A percentile compares a stretch with the other conserved stretches of the same genome.
These are phyloP conservation scores for Argyresthia goedartella DNA, from an alignment of 2,888 invertebrate species.

Conservation along the genomic window DNA sequence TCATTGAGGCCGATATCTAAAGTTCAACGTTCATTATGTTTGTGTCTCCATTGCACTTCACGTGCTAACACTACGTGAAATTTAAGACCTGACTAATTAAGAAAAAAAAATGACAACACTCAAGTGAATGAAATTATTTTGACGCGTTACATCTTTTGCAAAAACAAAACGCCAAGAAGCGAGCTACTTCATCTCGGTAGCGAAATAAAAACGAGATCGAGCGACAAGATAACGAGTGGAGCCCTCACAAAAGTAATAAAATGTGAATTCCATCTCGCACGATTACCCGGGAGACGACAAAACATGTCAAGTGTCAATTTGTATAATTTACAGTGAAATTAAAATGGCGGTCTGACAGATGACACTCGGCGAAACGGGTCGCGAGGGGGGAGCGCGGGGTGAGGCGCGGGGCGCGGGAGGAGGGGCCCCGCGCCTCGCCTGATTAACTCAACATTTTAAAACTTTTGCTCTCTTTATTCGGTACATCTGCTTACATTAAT, in stretches of 20 bases:
- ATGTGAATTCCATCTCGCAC: slow-evolving; percentile 45
- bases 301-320: slow-evolving; percentile 66
- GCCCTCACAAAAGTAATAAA: slow-evolving; percentile 42
- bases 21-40: slow-evolving; percentile 64
- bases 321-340: slow-evolving; percentile 55
- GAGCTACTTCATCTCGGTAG: slow-evolving; percentile 5
- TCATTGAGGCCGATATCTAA: slow-evolving; percentile 58
- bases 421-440: not conserved
- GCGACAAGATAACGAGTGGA: slow-evolving; percentile 22
- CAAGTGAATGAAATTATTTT: slow-evolving; percentile 5
- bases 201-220: slow-evolving; percentile 18
- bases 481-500: too few relatives aligned
- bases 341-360: slow-evolving; percentile 58
- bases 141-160: slow-evolving; percentile 5
- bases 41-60: too few relatives aligned
- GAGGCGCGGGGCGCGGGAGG: not conserved
- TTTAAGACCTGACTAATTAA: slow-evolving; percentile 31
- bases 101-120: slow-evolving; percentile 3
- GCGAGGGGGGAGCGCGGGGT: too few relatives aligned
- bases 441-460: too few relatives aligned
- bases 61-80: slow-evolving; percentile 50
- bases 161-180: not conserved
- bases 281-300: slow-evolving; percentile 62
- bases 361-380: slow-evolving; percentile 31
- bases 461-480: too few relatives aligned